phyloP scores from a whole-genome alignment of 2,113 vertebrate genomes.

The Pyxicephalus adspersus region DNA sequence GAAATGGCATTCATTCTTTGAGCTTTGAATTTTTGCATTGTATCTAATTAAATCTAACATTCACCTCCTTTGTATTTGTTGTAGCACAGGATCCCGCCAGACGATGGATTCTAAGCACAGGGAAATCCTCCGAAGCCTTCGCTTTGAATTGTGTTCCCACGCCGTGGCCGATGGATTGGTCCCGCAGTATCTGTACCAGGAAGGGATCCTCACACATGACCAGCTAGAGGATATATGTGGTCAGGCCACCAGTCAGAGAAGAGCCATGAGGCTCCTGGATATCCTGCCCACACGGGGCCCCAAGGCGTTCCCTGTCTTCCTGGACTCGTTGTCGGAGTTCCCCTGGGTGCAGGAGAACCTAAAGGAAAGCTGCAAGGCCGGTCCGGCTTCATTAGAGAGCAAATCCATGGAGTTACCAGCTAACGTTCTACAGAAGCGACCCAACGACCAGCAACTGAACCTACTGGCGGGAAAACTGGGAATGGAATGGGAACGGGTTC shows the following conservation, averaged over 20 bases:
- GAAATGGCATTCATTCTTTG: too few species aligned
- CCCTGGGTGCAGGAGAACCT: constrained; percentile 84
- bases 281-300: constrained; percentile 87
- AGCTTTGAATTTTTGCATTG: too few species aligned
- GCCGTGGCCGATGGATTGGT: constrained; percentile 83
- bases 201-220: constrained; percentile 79
- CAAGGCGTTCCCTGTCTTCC: constrained; percentile 80
- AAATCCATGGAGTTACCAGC: constrained; percentile 62
- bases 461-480: constrained; percentile 80
- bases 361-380: constrained; percentile 70
- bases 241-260: constrained; percentile 75
- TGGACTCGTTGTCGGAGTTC: constrained; percentile 84
- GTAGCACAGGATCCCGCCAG: too few species aligned
- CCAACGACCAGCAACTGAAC: constrained; percentile 84
- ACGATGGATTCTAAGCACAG: constrained; percentile 85
- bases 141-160: constrained; percentile 79
- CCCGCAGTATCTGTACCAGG: constrained; percentile 89
- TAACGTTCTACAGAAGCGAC: constrained; percentile 71
- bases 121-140: constrained; percentile 77
- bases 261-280: constrained; percentile 81
- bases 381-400: constrained; percentile 54
- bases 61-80: too few species aligned
- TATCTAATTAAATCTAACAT: too few species aligned
- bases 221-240: constrained; percentile 85
- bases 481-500: constrained; percentile 81